Evolutionary conservation across 1,140 invertebrate genomes (phyloP), one percentile per base, ranked within the genome.

Genomic region (Ips typographus): DNA sequence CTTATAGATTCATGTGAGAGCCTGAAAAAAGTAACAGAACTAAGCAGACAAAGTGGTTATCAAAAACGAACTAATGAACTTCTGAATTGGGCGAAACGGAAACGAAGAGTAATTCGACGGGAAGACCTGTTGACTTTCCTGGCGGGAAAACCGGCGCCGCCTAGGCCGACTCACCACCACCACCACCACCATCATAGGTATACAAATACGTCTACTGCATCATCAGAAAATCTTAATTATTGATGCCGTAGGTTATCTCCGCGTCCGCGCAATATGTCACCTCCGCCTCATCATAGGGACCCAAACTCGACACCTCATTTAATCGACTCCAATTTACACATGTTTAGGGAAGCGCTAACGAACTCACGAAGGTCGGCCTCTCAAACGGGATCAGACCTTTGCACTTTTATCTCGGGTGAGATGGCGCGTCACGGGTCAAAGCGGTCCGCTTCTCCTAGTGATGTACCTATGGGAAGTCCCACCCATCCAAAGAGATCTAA

Each of bases 91-190:
- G 89, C 88, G 4, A 91, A 89, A 80, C 87, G 88, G 80, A 85
- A 90, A 78, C 82, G 89, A 68, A 85, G 87, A 72, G 78, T 83
- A 72, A 93, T 93, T 75, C 82, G 89, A 40, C 83, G 91, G 56
- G 91, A 93, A 78, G 91, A 93, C 78, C 81, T 93, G 38, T 82
- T 93, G 74, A 89, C 89, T n/a, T 93, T 90, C 84, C 83, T 93
- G 39, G 87, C 89, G 74, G 91, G 90, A 44, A 91, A 89, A 81
- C 89, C 90, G 73, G 82, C 86, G 72, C 79, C 84, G 72, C 78
- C 84, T 74, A 82, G 74, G 80, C 81, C 80, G 80, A 81, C 80
- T 76, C 80, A 80, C 59, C 49, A 74, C 38, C 42, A 73, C 59
- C 71, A 72, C 56, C 68, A 81, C 76, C 79, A 80, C 64, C 22